Percentiles rank a stretch among this genome's conserved stretches.
These are phyloP conservation scores for Dasyornis broadbenti DNA, from an alignment of 2,113 vertebrate genomes.

Conservation along the genomic window DNA sequence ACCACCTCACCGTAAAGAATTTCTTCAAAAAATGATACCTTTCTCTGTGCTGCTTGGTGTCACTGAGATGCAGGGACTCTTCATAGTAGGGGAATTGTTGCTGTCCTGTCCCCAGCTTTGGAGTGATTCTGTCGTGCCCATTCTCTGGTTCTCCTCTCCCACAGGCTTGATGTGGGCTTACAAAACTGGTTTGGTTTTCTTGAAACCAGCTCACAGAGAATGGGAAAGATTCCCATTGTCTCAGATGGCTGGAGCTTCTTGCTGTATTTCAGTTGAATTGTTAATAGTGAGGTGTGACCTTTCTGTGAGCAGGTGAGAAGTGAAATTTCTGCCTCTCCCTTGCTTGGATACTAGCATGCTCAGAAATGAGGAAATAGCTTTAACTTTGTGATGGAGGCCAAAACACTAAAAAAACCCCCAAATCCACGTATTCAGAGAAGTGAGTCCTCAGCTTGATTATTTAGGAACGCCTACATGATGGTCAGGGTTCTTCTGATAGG, in stretches of 20 bases:
- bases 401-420: neutral
- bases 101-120: neutral
- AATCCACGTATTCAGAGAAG: neutral
- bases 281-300: neutral
- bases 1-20: neutral
- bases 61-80: neutral
- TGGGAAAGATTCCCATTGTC: neutral
- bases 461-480: neutral
- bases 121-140: neutral
- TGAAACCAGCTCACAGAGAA: neutral
- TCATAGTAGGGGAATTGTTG: neutral
- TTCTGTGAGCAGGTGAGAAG: conserved; percentile 22
- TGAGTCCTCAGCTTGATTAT: neutral
- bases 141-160: neutral
- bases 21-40: neutral
- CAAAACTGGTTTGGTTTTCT: neutral
- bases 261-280: neutral
- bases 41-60: neutral
- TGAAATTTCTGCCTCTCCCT: neutral
- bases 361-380: neutral
- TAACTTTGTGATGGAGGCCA: neutral
- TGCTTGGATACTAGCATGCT: neutral
- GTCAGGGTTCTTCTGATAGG: neutral
- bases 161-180: neutral
- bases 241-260: neutral